Percentiles rank a stretch among this genome's conserved stretches.
Conservation (phyloP, 2,888 invertebrate species). For the Hecatera dysodea region DNA sequence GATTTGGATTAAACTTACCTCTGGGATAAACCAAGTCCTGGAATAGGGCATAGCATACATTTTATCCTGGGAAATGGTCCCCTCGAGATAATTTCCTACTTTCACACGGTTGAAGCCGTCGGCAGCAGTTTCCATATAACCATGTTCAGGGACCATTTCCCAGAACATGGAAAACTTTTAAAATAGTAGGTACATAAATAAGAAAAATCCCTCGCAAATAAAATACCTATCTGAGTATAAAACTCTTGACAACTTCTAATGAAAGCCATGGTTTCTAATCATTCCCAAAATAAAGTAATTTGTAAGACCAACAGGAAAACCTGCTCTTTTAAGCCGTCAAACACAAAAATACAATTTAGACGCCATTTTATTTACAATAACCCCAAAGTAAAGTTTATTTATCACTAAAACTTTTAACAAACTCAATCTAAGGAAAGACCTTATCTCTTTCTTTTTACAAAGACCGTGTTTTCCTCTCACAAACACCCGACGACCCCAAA, state of each 20-base stretch:
- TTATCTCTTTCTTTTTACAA: constrained; percentile 47
- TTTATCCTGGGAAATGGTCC: no score
- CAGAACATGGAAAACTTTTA: neutral
- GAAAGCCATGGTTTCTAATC: neutral
- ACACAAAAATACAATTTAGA: constrained; percentile 32
- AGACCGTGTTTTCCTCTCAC: constrained; percentile 40
- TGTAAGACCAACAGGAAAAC: neutral
- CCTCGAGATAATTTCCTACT: no score
- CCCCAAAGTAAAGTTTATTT: constrained; percentile 42
- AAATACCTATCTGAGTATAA: neutral
- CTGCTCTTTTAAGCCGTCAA: neutral
- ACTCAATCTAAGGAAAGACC: constrained; percentile 49
- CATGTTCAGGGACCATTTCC: no score
- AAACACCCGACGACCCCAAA: constrained; percentile 35
- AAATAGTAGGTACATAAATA: neutral
- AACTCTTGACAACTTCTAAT: neutral
- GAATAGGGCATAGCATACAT: no score
- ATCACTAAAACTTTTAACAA: constrained; percentile 51
- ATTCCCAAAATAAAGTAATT: constrained; percentile 25
- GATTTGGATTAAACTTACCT: no score
- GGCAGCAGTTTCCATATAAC: no score
- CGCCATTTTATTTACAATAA: constrained; percentile 31
- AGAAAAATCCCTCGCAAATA: neutral
- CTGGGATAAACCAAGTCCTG: no score
- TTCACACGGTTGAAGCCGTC: no score